Evolutionary conservation across 2,113 vertebrate genomes (phyloP), one percentile per base, ranked within the genome.

Genomic region (Hymenochirus boettgeri): DNA sequence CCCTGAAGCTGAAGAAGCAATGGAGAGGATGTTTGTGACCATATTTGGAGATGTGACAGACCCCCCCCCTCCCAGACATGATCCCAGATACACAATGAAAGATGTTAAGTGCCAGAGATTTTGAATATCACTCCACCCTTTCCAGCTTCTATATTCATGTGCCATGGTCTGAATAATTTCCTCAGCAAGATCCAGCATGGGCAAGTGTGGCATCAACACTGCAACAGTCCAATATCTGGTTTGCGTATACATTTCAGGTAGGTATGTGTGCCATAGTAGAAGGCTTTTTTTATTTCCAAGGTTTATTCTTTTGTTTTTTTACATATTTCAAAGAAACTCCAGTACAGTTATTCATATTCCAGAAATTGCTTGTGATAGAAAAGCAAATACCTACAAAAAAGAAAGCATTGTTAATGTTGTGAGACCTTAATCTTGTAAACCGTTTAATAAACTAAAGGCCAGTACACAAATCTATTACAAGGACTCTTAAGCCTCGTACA

Each of bases 311-410:
- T 79, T 73, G 71, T 73, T 77, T 61, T 71, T 70, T 73, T 64
- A 65, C 67, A 73, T 75, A 76, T 74, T 77, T 70, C 71, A 52
- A 57, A 67, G 31, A 67, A 45, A 58, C 17, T 26, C 45, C 69
- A 75, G 51, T 65, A 73, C 79, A 80, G 79, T 84, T 96, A 97
- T 81, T 97, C 94, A 2, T 97, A 97, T 67, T 97, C 94, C 74
- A 97, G 89, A 83, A 97, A 95, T 83, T 97, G 94, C 77, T 96
- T 97, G 88, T 97, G 94, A 85, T 97, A 97, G 90, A 97, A 97
- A 80, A 97, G 88, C 74, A 97, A 88, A 86, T 97, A 97, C 50
- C 7, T 62, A 5, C 29, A 31, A 10, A 31, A 12, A 10, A 75
- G 52, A n/a, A n/a, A n/a, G n/a, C n/a, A n/a, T n/a, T n/a, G n/a